These are phyloP conservation scores for Chrysopilus asiliformis DNA, from an alignment of 2,888 invertebrate species.

Conservation along the genomic window DNA sequence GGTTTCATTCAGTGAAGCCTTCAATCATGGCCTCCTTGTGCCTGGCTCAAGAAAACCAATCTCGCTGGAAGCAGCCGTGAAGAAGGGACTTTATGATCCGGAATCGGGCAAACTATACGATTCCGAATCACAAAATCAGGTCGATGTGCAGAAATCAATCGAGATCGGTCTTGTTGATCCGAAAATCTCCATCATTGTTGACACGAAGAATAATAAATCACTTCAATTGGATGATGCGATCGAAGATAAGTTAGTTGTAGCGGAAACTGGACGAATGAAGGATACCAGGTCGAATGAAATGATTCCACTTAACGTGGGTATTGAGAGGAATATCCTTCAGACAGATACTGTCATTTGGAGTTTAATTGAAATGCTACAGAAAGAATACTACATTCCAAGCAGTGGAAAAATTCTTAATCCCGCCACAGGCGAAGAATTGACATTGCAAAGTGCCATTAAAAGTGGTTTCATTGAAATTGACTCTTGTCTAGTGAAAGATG, in stretches of 20 bases:
- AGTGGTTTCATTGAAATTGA: constrained; percentile 57
- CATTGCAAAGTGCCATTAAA: constrained; percentile 61
- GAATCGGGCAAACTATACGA: constrained; percentile 58
- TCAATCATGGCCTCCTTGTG: constrained; percentile 54
- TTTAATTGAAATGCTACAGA: constrained; percentile 57
- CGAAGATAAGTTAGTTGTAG: constrained; percentile 50
- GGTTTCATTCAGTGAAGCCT: constrained; percentile 56
- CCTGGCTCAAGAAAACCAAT: constrained; percentile 56
- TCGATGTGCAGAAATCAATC: constrained; percentile 63
- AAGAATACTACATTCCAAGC: constrained; percentile 62
- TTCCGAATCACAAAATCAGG: constrained; percentile 52
- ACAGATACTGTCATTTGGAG: constrained; percentile 58
- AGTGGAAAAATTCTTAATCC: constrained; percentile 66
- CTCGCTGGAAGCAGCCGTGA: constrained; percentile 63
- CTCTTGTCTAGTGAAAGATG: constrained; percentile 60
- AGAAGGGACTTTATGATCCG: constrained; percentile 55
- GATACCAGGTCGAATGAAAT: constrained; percentile 57
- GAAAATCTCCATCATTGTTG: constrained; percentile 66
- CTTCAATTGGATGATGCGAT: constrained; percentile 64
- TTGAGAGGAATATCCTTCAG: constrained; percentile 54
- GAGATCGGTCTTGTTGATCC: constrained; percentile 68
- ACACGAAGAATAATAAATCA: constrained; percentile 56
- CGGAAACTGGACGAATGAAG: constrained; percentile 56
- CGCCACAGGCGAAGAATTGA: constrained; percentile 55
- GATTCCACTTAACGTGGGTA: constrained; percentile 55